Evolutionary conservation across 2,797 vertebrate genomes (phyloP).

Genomic region (Pangasius macronema): DNA sequence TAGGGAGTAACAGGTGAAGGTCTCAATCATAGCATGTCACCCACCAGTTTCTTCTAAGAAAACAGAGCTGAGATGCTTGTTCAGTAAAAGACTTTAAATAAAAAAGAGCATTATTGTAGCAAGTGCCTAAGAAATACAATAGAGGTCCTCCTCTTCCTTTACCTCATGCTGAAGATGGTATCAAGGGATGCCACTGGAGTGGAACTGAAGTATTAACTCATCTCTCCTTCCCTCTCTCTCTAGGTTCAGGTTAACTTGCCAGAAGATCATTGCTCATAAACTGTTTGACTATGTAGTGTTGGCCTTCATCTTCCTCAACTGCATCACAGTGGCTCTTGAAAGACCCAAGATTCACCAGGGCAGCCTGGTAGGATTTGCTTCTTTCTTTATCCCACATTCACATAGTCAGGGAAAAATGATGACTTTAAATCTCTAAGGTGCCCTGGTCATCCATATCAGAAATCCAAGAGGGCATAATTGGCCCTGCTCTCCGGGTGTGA

Average conservation of each 20-base stretch:
- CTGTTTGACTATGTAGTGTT: slow-evolving; percentile 94
- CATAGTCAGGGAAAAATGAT: not conserved
- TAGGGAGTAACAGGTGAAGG: slow-evolving; percentile 50
- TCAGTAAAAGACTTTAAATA: not conserved
- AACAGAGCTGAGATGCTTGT: not conserved
- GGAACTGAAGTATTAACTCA: not conserved
- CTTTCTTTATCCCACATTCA: not conserved
- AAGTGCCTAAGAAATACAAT: not conserved
- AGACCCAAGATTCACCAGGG: slow-evolving; percentile 90
- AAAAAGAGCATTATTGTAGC: not conserved
- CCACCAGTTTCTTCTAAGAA: not conserved
- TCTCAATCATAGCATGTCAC: slow-evolving; percentile 31
- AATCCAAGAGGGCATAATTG: not conserved
- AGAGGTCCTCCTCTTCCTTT: not conserved
- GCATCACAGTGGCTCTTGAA: slow-evolving; percentile 96
- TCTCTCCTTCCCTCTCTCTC: slow-evolving; percentile 22
- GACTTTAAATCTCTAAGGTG: not conserved
- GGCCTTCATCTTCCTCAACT: slow-evolving; percentile 97
- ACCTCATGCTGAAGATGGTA: not conserved
- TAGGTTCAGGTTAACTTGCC: slow-evolving; percentile 92
- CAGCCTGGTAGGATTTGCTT: slow-evolving; percentile 78
- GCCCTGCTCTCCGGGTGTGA: not conserved
- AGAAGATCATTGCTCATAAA: slow-evolving; percentile 93
- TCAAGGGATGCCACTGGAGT: not conserved
- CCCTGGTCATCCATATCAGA: not conserved